Evolutionary conservation across 2,113 vertebrate genomes (phyloP), one percentile per base, ranked within the genome.

Genomic region (Gallinago paraguaiae): DNA sequence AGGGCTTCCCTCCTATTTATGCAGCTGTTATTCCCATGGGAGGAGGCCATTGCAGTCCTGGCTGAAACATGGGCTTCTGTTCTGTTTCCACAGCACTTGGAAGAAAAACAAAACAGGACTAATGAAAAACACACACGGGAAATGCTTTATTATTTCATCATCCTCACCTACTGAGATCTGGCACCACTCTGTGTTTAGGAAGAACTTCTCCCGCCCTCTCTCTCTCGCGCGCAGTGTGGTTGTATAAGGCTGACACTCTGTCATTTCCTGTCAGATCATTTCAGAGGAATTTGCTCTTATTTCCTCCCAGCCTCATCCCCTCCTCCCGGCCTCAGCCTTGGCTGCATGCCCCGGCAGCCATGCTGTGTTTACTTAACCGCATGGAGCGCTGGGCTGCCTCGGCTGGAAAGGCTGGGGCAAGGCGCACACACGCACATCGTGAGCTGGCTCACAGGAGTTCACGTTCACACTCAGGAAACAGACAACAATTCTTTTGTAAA

Each of bases 101-200:
- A 99, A 99, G 99, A 98, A 99, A 99, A 99, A 98, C 98, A 99
- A 99, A 99, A 99, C 97, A 98, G 97, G 93, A 88, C 98, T 99
- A 99, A 99, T 99, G 99, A 99, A 99, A 99, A 99, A 99, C 99
- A 99, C 98, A 99, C 98, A 99, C 98, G 98, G 99, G 99, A 99
- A 99, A 99, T 99, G 98, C 99, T 98, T 99, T 99, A 99, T 99
- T 99, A 99, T 99, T 99, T 99, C 99, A 99, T 99, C 99, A 99
- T 99, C 98, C 98, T 99, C 99, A 99, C 99, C 99, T 99, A 98
- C 98, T 97, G 98, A 98, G 99, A 98, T 98, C 99, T 99, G 99
- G 99, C 98, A 98, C 86, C 94, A 97, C 98, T 97, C 97, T 97
- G 96, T 95, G 97, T 98, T 98, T 97, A 98, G 98, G 98, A 98